Base-by-base conservation (phyloP, 2,888 invertebrate genomes). In the Yponomeuta malinellus region DNA sequence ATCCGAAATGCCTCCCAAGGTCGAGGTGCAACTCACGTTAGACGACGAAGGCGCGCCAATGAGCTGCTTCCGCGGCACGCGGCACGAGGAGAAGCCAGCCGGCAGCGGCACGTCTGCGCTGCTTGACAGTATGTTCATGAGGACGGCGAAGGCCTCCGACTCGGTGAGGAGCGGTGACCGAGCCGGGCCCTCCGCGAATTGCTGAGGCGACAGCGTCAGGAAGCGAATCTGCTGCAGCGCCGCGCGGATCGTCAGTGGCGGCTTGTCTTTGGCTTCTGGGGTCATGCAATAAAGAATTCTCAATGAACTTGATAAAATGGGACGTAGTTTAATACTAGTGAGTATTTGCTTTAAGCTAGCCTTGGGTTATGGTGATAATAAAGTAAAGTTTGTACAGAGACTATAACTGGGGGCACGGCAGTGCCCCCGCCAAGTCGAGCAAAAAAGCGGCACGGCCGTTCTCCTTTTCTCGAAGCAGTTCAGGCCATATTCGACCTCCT, bases 171-270 rank as follows among this genome's bases (percentile, higher is more conserved):
- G 87, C n/a, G 93, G 88, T 15, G 96, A 96, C 70, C 95, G 93
- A 0, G 96, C 96, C 0, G 97, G 96, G 0, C 96, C 96, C 78
- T 96, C 96, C 0, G 97, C 96, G 83, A 97, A 97, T 87, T 97
- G 95, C 81, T 96, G 95, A 0, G 97, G 96, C 0, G 95, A 94
- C 75, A 97, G 88, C 0, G 96, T 96, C 12, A 97, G 91, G 86
- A 97, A 97, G 37, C 97, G 93, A 73, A 97, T 95, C 86, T 96
- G 96, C 79, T 94, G 94, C 1, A 97, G 90, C 0, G 95, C 95
- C 76, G 94, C 94, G 2, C 95, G 90, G 72, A 95, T 88, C 29
- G 93, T 89, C 10, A 43, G 43, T 43, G 43, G 43, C 43, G 80
- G 80, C 73, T 84, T 86, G 63, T 84, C 83, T 74, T 84, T 87